Evolutionary conservation across 1,140 invertebrate species (phyloP), one percentile per base, ranked within the genome.

Genomic region (Pogonognathellus flavescens): DNA sequence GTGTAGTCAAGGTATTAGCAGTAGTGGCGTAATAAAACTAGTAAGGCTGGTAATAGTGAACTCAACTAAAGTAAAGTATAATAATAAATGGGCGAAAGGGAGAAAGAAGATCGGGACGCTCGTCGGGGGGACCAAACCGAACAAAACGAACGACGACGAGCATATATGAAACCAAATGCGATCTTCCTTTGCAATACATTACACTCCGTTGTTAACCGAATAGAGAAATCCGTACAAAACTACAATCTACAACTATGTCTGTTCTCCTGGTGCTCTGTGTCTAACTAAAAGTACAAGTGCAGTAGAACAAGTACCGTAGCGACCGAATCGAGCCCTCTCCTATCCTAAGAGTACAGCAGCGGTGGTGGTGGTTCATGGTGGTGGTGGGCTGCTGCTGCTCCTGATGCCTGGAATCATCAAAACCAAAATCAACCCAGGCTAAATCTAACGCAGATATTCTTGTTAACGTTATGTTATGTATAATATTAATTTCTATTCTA

Each of bases 81-180:
- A 76, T 76, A 76, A 76, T 76, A 76, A 76, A 76, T 76, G 70
- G 70, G 70, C 70, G 70, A 76, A 76, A 76, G 70, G 70, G 70
- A 76, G 70, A 76, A 76, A 76, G 70, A 76, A 76, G 70, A 76
- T 76, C 70, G 70, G 70, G 70, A 76, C 70, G 70, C 18, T 76
- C 31, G 70, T 76, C 70, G 70, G 70, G 70, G 70, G 70, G 70
- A 50, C 25, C 70, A 76, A 76, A 41, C 70, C 70, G 70, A 76
- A 76, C 70, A 49, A 50, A 76, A 76, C 70, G 70, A 76, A 76
- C 70, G 70, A 76, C 70, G 70, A 76, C 70, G 70, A 76, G 70
- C 25, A 76, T 76, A 50, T 76, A 76, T 57, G 53, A 76, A 76
- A 50, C 70, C 25, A 76, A 57, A 76, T 41, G 31, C 25, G 41